phyloP scores from a whole-genome alignment of 2,888 invertebrate genomes.

The Eupithecia dodoneata region DNA sequence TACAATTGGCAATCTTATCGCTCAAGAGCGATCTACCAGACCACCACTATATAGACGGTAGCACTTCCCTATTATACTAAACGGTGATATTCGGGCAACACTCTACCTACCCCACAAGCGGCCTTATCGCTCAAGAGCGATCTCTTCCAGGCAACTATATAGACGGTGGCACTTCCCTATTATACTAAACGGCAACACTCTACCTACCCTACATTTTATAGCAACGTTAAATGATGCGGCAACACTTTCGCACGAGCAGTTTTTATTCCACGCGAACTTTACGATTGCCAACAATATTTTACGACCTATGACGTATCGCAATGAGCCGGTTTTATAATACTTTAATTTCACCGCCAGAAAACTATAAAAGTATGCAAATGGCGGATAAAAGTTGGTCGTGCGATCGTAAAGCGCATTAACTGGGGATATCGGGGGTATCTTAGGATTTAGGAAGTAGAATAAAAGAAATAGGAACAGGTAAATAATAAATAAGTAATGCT shows the following conservation, averaged over 20 bases:
- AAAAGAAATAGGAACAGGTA: not conserved
- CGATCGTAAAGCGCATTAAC: conserved; percentile 69
- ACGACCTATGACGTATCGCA: conserved; percentile 76
- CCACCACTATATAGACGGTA: no score
- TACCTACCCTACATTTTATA: conserved; percentile 33
- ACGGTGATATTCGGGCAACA: no score
- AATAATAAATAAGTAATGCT: no score
- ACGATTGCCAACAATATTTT: conserved; percentile 79
- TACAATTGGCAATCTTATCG: no score
- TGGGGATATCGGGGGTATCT: conserved; percentile 34
- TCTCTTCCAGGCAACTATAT: no score
- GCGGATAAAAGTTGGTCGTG: conserved; percentile 72
- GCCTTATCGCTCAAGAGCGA: no score
- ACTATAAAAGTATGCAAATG: conserved; percentile 83
- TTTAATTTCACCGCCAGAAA: conserved; percentile 82
- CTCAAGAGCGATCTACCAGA: no score
- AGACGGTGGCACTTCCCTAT: no score
- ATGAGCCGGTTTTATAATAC: conserved; percentile 79
- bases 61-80: no score
- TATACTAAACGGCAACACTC: not conserved
- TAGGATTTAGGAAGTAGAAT: not conserved
- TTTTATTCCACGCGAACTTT: conserved; percentile 77
- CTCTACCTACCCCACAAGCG: no score
- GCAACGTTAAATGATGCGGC: conserved; percentile 58
- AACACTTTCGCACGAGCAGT: conserved; percentile 72